Evolutionary conservation across 2,797 vertebrate genomes (phyloP).

Genomic region (Phataginus tetradactyla): DNA sequence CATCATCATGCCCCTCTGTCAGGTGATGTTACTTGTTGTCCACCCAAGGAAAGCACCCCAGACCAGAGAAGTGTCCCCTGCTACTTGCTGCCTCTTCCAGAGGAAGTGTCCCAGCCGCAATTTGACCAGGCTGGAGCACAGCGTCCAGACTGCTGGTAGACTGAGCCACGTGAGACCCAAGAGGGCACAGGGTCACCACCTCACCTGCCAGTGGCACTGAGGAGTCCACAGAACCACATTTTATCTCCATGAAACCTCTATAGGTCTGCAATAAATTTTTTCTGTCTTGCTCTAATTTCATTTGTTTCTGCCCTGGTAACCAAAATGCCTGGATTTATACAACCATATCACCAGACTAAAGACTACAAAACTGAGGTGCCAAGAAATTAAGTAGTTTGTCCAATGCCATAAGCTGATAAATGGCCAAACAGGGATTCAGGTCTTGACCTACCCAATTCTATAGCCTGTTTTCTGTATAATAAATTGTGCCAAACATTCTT

Average conservation of each 20-base stretch:
- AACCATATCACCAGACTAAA: constrained; percentile 2
- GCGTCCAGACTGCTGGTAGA: not conserved
- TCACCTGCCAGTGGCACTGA: not conserved
- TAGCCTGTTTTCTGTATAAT: not conserved
- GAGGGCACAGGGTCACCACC: not conserved
- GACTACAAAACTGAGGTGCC: not conserved
- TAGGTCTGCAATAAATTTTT: not conserved
- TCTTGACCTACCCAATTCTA: not conserved
- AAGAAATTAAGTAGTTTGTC: not conserved
- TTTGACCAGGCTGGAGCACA: too few relatives aligned
- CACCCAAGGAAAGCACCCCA: not conserved
- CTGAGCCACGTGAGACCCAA: not conserved
- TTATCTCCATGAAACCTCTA: not conserved
- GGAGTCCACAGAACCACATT: not conserved
- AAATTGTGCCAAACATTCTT: constrained; percentile 51
- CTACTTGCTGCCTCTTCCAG: too few relatives aligned
- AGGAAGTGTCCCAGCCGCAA: too few relatives aligned
- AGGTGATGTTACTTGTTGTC: not conserved
- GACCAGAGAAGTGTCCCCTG: not conserved
- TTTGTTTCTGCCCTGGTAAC: constrained; percentile 5
- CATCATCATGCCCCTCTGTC: not conserved
- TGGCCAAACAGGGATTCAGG: not conserved
- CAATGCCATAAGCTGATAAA: not conserved
- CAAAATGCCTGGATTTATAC: constrained; percentile 37
- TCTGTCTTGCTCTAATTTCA: constrained; percentile 1